Percentiles rank a stretch among this genome's conserved stretches.
phyloP scores from a whole-genome alignment of 2,888 invertebrate species.

The Metacarcinus magister region DNA sequence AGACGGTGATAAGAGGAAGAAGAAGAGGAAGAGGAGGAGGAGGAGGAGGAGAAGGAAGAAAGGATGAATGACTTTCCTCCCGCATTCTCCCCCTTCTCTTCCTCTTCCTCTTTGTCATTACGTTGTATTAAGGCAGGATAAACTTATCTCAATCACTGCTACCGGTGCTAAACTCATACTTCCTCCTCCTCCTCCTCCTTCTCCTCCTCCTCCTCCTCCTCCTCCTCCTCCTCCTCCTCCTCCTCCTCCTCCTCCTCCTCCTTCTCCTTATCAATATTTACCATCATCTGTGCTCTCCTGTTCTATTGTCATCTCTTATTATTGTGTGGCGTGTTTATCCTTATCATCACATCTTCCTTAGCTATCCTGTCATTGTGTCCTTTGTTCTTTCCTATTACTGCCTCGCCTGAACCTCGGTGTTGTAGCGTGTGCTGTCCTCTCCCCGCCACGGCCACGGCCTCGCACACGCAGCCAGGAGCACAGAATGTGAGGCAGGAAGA shows the following conservation, averaged over 20 bases:
- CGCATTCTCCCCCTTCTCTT: background rate
- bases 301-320: background rate
- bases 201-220: conserved; percentile 39
- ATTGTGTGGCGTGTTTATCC: background rate
- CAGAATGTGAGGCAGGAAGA: background rate
- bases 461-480: background rate
- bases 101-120: background rate
- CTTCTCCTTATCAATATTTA: background rate
- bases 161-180: background rate
- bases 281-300: background rate
- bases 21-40: background rate
- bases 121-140: no score
- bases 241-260: background rate
- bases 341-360: background rate
- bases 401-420: no score
- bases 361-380: background rate
- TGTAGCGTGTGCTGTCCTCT: background rate
- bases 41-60: background rate
- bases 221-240: conserved; percentile 26
- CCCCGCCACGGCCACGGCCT: background rate
- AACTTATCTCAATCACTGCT: background rate
- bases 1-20: background rate
- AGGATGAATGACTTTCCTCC: background rate
- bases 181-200: conserved; percentile 1
- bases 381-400: no score